phyloP scores from a whole-genome alignment of 1,140 invertebrate species.

The Papilio helenus region DNA sequence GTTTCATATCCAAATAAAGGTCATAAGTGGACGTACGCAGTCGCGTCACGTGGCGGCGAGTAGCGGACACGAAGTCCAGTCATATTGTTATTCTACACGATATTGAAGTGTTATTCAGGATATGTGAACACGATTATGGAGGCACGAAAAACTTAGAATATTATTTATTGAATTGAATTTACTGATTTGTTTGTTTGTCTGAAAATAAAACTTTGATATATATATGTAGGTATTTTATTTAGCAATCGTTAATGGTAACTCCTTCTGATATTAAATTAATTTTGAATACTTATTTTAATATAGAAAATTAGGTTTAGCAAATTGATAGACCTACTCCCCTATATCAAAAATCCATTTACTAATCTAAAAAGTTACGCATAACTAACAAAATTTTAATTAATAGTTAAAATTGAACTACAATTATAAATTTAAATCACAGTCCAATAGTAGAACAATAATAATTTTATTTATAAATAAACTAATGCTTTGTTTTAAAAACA shows the following conservation, averaged over 20 bases:
- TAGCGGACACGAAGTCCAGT: constrained; percentile 61
- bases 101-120: constrained; percentile 77
- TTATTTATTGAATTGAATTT: not conserved
- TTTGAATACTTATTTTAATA: no score
- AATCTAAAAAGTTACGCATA: no score
- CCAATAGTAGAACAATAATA: not conserved
- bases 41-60: constrained; percentile 61
- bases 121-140: constrained; percentile 67
- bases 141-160: constrained; percentile 41
- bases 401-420: no score
- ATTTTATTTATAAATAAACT: not conserved
- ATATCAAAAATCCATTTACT: no score
- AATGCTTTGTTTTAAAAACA: not conserved
- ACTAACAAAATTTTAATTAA: no score
- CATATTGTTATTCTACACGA: constrained; percentile 57
- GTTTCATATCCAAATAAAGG: constrained; percentile 48
- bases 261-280: no score
- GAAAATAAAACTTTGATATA: no score
- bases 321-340: no score
- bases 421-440: not conserved
- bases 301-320: no score
- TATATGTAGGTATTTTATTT: no score
- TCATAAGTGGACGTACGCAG: constrained; percentile 45
- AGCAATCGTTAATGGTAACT: no score
- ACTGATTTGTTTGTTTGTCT: not conserved